Evolutionary conservation across 2,797 vertebrate species (phyloP), one percentile per base, ranked within the genome.

Genomic region (Simalia tracyae): DNA sequence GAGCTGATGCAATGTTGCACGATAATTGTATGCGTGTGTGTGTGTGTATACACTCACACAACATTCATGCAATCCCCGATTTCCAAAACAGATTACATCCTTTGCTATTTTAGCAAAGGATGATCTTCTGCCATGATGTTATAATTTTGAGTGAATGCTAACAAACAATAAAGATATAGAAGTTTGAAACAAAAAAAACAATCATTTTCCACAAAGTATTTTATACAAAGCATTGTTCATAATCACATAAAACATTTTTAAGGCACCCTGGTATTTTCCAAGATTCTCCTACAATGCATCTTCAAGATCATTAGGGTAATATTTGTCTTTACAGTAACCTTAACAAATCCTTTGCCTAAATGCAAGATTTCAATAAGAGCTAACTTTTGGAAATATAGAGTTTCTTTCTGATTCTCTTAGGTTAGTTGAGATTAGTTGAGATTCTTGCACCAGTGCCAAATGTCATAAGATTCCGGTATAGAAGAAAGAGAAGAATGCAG

Each of bases 321-420:
- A 72, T 2, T 28, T 87, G 17, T 54, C 84, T 81, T 1, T 87
- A 61, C 59, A 84, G 92, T 63, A 46, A 89, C 90, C 88, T n/a
- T 28, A 86, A n/a, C 46, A 85, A 46, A 3, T 50, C 31, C 68
- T 31, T 0, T 0, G 57, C 14, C 61, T 10, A 54, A 15, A 26
- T 87, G 88, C 36, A 90, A 2, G 88, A 12, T 28, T 89, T 4
- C 85, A 60, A 90, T 85, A 42, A 91, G 11, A 64, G 4, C 64
- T 59, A 42, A 61, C 46, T n/a, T 14, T 24, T 36, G 31, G n/a
- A 89, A 56, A 56, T 15, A 1, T 81, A 56, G 57, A 64, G 5
- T 50, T n/a, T 87, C 0, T 72, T 86, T 4, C 57, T 66, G 11
- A 56, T 57, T 36, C 12, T 10, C 7, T 56, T 24, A n/a, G n/a